A percentile compares a stretch with the other conserved stretches of the same genome.
These are phyloP conservation scores for Drosophila sucinea DNA, from an alignment of 1,140 invertebrate species.

Conservation along the genomic window DNA sequence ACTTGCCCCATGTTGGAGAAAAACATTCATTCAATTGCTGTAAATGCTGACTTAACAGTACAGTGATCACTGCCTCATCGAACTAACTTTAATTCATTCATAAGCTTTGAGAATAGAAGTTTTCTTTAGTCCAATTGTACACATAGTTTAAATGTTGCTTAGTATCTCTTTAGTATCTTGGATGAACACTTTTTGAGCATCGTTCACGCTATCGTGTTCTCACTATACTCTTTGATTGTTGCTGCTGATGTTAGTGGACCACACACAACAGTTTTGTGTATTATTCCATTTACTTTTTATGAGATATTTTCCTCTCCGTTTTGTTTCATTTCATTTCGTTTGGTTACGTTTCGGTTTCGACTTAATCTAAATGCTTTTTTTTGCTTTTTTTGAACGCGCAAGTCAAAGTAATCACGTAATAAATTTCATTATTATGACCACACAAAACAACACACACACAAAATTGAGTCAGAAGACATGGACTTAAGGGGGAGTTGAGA, in stretches of 20 bases:
- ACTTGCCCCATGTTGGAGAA: slow-evolving; percentile 18
- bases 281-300: slow-evolving; percentile 60
- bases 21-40: slow-evolving; percentile 42
- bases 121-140: too few relatives aligned
- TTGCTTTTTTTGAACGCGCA: slow-evolving; percentile 20
- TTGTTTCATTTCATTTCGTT: slow-evolving; percentile 18
- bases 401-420: slow-evolving; percentile 58
- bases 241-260: slow-evolving; percentile 39
- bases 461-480: slow-evolving; percentile 26
- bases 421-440: slow-evolving; percentile 57
- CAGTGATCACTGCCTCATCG: slow-evolving; percentile 29
- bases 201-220: background rate
- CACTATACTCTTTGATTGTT: slow-evolving; percentile 13
- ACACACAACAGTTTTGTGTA: slow-evolving; percentile 38
- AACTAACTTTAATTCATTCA: too few relatives aligned
- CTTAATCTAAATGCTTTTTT: slow-evolving; percentile 29
- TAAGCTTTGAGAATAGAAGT: too few relatives aligned
- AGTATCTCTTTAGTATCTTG: too few relatives aligned
- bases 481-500: too few relatives aligned
- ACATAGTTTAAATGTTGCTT: background rate
- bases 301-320: slow-evolving; percentile 40
- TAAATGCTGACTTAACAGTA: slow-evolving; percentile 18
- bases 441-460: slow-evolving; percentile 1
- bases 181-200: background rate
- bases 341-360: slow-evolving; percentile 18